Conservation (phyloP, 1,140 invertebrate species). For the Drosophila nasuta region DNA sequence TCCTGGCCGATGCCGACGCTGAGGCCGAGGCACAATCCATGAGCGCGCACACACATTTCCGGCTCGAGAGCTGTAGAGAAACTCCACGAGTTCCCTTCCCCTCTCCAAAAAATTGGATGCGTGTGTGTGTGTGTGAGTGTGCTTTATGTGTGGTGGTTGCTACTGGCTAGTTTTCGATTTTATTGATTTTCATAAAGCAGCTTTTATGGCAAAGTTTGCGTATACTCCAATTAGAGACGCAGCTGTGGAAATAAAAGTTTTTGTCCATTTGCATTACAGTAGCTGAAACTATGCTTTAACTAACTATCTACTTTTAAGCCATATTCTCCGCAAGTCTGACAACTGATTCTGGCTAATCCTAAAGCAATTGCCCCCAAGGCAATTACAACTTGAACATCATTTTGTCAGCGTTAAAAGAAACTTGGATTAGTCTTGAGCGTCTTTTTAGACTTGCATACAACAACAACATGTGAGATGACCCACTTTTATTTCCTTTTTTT, state of each 20-base stretch:
- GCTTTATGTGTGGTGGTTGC: constrained; percentile 53
- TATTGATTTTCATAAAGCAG: constrained; percentile 80
- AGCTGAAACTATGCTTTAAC: not conserved
- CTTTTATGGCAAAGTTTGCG: constrained; percentile 58
- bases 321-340: constrained; percentile 10
- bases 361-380: not conserved
- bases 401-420: not conserved
- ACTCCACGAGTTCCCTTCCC: constrained; percentile 19
- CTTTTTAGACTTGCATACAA: not conserved
- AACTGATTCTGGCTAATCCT: constrained; percentile 5
- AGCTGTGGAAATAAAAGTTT: constrained; percentile 40
- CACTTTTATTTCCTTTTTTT: constrained; percentile 18
- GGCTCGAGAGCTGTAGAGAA: constrained; percentile 40
- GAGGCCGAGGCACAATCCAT: constrained; percentile 36
- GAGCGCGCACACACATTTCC: constrained; percentile 75
- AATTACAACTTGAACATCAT: constrained; percentile 1
- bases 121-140: constrained; percentile 7
- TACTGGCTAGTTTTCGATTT: constrained; percentile 80
- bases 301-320: constrained; percentile 1
- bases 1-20: constrained; percentile 34
- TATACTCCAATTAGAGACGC: constrained; percentile 66
- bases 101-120: not conserved
- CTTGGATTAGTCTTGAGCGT: not conserved
- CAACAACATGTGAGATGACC: constrained; percentile 26
- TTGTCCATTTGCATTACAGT: constrained; percentile 24